Conservation (phyloP, 2,888 invertebrate genomes). For the Sinelater perroti region DNA sequence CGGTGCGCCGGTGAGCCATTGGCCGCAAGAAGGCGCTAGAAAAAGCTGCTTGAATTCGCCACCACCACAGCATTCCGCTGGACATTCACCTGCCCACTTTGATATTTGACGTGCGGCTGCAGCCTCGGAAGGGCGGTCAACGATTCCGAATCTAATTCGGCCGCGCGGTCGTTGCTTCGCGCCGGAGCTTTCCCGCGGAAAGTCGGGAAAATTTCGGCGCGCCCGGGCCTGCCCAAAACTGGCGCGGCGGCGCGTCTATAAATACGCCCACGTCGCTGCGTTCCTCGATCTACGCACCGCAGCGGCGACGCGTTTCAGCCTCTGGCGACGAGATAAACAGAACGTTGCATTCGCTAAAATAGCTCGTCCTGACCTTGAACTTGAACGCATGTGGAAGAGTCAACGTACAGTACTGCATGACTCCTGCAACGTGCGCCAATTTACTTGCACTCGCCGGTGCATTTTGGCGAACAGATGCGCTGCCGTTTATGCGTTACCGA, state of each 20-base stretch:
- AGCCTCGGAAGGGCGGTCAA: conserved; percentile 39
- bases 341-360: conserved; percentile 47
- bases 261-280: conserved; percentile 44
- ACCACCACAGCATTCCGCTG: conserved; percentile 45
- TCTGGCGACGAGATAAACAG: conserved; percentile 40
- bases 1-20: conserved; percentile 38
- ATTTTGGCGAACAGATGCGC: conserved; percentile 27
- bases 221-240: conserved; percentile 41
- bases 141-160: conserved; percentile 33
- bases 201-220: conserved; percentile 27
- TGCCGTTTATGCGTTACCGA: conserved; percentile 6
- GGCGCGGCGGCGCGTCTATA: conserved; percentile 41
- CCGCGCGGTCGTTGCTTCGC: neutral
- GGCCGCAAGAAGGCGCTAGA: conserved; percentile 46
- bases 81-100: conserved; percentile 47
- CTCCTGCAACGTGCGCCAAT: conserved; percentile 31
- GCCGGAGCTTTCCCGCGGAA: conserved; percentile 9
- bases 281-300: conserved; percentile 37
- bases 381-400: conserved; percentile 46
- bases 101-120: conserved; percentile 44
- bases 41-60: conserved; percentile 47
- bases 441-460: conserved; percentile 28
- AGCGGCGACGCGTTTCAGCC: conserved; percentile 6
- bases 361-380: conserved; percentile 49
- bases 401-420: conserved; percentile 43